Evolutionary conservation across 2,113 vertebrate species (phyloP).

Genomic region (Nibea albiflora): DNA sequence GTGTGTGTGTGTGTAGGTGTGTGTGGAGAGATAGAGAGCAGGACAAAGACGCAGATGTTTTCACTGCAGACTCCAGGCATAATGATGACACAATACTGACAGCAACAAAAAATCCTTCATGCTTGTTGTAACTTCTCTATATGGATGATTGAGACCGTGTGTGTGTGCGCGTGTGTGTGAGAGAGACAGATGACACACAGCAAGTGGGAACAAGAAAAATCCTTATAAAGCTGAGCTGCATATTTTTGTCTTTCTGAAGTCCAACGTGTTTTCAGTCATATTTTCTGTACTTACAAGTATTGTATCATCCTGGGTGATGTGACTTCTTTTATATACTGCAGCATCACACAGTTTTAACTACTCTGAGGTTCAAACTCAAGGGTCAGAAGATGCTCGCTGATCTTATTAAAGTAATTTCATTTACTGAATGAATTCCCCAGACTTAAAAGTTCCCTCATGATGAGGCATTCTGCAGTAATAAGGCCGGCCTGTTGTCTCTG

Average conservation of each 20-base stretch:
- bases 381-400: neutral
- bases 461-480: neutral
- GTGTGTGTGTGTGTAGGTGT: neutral
- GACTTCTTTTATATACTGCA: neutral
- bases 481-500: neutral
- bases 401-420: conserved; percentile 26
- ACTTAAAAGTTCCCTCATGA: neutral
- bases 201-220: conserved; percentile 39
- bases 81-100: neutral
- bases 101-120: neutral
- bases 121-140: conserved; percentile 3
- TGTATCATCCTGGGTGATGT: neutral
- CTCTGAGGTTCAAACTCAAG: neutral
- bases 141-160: neutral
- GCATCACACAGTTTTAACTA: neutral
- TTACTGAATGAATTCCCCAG: neutral
- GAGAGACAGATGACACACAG: conserved; percentile 14
- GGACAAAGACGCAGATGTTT: neutral
- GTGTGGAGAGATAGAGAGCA: neutral
- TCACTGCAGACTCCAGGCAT: neutral
- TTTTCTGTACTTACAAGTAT: conserved; percentile 5
- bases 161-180: conserved; percentile 1
- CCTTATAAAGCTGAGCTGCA: neutral
- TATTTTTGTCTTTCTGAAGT: conserved; percentile 15
- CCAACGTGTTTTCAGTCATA: too few relatives aligned